A percentile compares a stretch with the other conserved stretches of the same genome.
phyloP scores from a whole-genome alignment of 2,888 invertebrate species.

The Pyrrhia umbra region DNA sequence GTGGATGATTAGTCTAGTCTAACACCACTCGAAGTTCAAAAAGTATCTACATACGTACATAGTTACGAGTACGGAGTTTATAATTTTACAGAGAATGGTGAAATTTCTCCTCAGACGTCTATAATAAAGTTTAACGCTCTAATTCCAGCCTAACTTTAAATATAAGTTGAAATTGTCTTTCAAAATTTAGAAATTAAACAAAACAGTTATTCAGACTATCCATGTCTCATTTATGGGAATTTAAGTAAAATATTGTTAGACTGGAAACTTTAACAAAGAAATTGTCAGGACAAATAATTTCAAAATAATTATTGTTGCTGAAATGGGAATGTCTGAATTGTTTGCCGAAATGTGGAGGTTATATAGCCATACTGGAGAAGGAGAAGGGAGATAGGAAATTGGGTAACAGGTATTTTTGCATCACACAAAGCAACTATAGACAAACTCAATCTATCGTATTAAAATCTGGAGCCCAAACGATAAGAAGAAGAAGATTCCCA shows the following conservation, averaged over 20 bases:
- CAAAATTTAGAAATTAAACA: conserved; percentile 16
- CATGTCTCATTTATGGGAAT: conserved; percentile 15
- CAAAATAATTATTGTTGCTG: background rate
- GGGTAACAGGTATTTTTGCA: too few species aligned
- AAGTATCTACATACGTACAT: too few species aligned
- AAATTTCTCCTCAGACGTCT: conserved; percentile 13
- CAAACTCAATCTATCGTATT: too few species aligned
- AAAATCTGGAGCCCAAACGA: too few species aligned
- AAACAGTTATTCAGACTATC: conserved; percentile 9
- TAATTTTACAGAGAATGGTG: conserved; percentile 3
- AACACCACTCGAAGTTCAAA: too few species aligned
- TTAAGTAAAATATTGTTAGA: conserved; percentile 28
- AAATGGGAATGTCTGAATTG: background rate
- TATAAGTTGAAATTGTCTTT: conserved; percentile 17
- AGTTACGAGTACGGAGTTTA: too few species aligned
- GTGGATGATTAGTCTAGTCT: too few species aligned
- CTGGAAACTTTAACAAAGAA: background rate
- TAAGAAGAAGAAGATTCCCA: too few species aligned
- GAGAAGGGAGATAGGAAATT: too few species aligned
- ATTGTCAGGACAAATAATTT: background rate
- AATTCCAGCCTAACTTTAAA: conserved; percentile 24
- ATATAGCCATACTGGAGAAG: too few species aligned
- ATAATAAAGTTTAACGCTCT: background rate
- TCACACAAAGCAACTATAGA: too few species aligned
- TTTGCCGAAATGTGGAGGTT: background rate